Evolutionary conservation across 2,797 vertebrate species (phyloP), one percentile per base, ranked within the genome.

Genomic region (Jordanella pulchra): DNA sequence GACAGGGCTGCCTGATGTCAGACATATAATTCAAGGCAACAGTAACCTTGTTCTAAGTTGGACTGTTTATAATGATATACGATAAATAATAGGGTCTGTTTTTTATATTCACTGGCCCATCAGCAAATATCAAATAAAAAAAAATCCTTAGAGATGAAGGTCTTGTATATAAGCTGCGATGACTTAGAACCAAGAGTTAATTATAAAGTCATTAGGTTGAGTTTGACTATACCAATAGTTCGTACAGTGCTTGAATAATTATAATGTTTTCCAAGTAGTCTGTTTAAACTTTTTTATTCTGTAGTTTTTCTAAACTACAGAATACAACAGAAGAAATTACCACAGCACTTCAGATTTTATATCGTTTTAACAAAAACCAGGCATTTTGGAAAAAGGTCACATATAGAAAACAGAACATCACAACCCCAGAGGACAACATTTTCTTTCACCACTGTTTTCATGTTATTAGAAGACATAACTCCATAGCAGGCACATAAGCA

Each of bases 21-120:
- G 25, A 27, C 65, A 55, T 67, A 66, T 28, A 48, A 50, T 83
- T 78, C 79, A 81, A 35, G 74, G 86, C 80, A 86, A 75, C 45
- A 77, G 63, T 72, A 80, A 61, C 70, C 76, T 80, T 84, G 80
- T 78, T 93, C 86, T 76, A 71, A 71, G 65, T 67, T 73, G 51
- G 67, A 81, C 83, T 39, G 65, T 79, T 77, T 79, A 73, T 85
- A 90, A 90, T 89, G 72, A 89, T 75, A 85, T 83, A 78, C 84
- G 84, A 66, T 70, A 71, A 25, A 68, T 60, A 71, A 72, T 5
- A 13, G 48, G 21, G 28, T n/a, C 17, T 39, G n/a, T 30, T 13
- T 21, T n/a, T 39, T 39, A 13, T 39, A n/a, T 35, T 61, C 13
- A 35, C 7, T 39, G 21, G 17, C 4, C 18, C 18, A 39, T 2